phyloP scores from a whole-genome alignment of 2,888 invertebrate genomes.

The Coelinius sp. region DNA sequence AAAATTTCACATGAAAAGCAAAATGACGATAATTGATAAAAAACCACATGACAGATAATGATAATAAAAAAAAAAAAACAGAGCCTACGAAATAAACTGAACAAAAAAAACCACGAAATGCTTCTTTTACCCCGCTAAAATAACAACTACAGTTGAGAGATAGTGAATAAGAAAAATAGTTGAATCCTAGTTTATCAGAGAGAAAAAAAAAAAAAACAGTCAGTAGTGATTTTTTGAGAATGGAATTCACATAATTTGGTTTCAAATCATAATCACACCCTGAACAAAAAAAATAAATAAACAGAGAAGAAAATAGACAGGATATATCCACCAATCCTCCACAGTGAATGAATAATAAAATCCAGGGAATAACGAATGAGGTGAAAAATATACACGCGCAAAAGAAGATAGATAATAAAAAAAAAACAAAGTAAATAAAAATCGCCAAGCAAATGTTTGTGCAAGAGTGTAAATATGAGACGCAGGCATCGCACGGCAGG shows the following conservation, averaged over 20 bases:
- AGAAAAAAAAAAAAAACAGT: too few relatives aligned
- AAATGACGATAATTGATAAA: neutral
- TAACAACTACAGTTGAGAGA: constrained; percentile 6
- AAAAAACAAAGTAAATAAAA: neutral
- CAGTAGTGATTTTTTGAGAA: constrained; percentile 1
- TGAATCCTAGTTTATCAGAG: constrained; percentile 2
- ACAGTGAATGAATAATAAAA: neutral
- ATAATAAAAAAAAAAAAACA: constrained; percentile 8
- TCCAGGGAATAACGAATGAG: neutral
- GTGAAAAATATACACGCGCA: neutral
- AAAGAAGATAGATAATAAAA: constrained; percentile 18
- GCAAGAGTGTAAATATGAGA: constrained; percentile 18
- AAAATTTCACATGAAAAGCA: constrained; percentile 30
- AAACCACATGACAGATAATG: constrained; percentile 21
- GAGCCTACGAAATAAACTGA: constrained; percentile 25
- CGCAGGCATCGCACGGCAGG: constrained; percentile 24
- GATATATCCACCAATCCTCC: neutral
- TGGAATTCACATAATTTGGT: constrained; percentile 43
- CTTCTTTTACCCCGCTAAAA: constrained; percentile 11
- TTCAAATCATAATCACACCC: constrained; percentile 41
- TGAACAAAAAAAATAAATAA: constrained; percentile 7
- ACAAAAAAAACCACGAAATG: constrained; percentile 26
- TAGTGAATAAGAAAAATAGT: constrained; percentile 1
- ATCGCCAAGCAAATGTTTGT: constrained; percentile 9
- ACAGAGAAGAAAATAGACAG: neutral